These are phyloP conservation scores for Macrotis lagotis DNA, from an alignment of 2,113 vertebrate genomes.

Conservation along the genomic window DNA sequence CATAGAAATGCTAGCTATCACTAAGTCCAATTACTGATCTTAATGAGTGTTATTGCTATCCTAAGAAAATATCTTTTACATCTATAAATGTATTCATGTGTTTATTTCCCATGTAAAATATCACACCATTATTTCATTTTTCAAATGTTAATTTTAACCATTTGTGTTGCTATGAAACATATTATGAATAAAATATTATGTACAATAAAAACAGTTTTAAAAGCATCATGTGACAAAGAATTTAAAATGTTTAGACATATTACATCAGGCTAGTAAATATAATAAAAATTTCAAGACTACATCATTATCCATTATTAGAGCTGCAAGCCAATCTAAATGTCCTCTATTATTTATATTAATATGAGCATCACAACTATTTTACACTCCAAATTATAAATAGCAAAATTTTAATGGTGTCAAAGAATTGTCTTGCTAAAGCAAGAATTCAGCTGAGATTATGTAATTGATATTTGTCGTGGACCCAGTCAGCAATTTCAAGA, in stretches of 20 bases:
- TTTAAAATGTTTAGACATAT: neutral
- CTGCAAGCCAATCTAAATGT: no score
- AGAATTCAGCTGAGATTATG: no score
- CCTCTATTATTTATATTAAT: no score
- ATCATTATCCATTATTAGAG: no score
- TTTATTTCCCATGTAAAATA: neutral
- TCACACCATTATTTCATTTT: neutral
- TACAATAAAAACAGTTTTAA: neutral
- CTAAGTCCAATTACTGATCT: neutral
- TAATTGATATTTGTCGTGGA: no score
- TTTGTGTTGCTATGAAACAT: neutral
- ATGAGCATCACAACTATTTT: no score
- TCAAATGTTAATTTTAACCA: neutral
- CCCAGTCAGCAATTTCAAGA: no score
- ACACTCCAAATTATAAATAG: no score
- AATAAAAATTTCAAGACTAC: no score
- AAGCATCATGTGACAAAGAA: neutral
- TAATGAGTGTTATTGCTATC: neutral
- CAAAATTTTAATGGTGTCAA: no score
- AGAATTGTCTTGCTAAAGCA: no score
- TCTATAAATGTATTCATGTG: neutral
- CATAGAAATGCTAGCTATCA: neutral
- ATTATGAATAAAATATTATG: neutral
- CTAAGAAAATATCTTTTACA: neutral
- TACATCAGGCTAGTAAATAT: neutral